Evolutionary conservation across 2,797 vertebrate genomes (phyloP), one percentile per base, ranked within the genome.

Genomic region (Saxicola maurus): DNA sequence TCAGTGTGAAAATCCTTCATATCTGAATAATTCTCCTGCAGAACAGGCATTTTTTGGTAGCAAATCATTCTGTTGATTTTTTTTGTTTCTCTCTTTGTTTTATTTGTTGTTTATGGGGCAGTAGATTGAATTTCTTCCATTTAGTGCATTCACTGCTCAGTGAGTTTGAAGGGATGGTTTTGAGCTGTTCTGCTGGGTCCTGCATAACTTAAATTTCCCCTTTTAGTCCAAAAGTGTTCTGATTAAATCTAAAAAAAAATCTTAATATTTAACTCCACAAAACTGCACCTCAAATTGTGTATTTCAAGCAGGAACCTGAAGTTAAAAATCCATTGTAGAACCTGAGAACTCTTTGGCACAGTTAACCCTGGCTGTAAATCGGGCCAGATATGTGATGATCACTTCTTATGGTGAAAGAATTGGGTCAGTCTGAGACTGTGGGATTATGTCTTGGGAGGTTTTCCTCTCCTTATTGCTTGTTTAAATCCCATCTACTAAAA

Each of bases 361-460:
- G 76, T 83, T 72, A 83, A 40, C 64, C 60, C 31, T 74, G 46
- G 8, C 53, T 68, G 27, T 18, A 85, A 83, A 75, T 66, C 17
- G 55, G 64, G 52, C 49, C 90, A 52, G 35, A 90, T 52, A 86
- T 83, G 71, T 77, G 81, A 75, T 92, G 94, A 91, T 92, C 46
- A 37, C 91, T 67, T 96, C 95, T 96, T 95, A 49, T 10, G 74
- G 90, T 6, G 1, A 75, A 87, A 95, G 97, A 98, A 97, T 95
- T 98, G 96, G 98, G 97, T 98, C 98, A 98, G 92, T 89, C 91
- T 76, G 93, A 93, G 94, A 91, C 92, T 61, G 76, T 72, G 60
- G 97, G 97, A 98, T 98, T 98, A 97, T 96, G 95, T 97, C 96
- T 97, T 97, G 94, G 96, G 89, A 96, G 97, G 96, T 95, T 96